Evolutionary conservation across 1,140 invertebrate species (phyloP), one percentile per base, ranked within the genome.

Genomic region (Macrobrachium rosenbergii): DNA sequence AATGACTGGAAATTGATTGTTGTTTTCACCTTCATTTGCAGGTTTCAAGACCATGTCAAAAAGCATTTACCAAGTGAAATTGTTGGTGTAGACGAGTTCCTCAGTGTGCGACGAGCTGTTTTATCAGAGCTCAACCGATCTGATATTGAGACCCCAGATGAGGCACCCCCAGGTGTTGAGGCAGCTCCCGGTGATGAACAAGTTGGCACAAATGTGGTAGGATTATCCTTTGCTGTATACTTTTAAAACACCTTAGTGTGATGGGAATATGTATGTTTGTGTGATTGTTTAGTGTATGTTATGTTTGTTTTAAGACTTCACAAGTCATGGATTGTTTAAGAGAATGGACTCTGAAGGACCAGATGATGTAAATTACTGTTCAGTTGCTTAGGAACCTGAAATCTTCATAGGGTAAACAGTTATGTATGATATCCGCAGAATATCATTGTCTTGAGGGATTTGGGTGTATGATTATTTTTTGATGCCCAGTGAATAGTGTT

Each of bases 21-120:
- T 62, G 73, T 59, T 59, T 82, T 84, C 88, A 83, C 85, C 87
- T 62, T 67, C 28, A 84, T 80, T 91, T 92, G 77, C 91, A 97
- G 96, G 92, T 98, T 98, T 91, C 96, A 97, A 93, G 96, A 97
- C 91, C 95, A 97, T 91, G 95, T 99, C 21, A 95, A 95, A 89
- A 94, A 95, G 63, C 95, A 98, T 91, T 93, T 95, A 82, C 96
- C 97, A 6, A 94, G 95, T 92, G 96, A 96, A 87, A 95, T 97
- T 82, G 92, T 99, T 73, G 93, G 93, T 64, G 94, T 95, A 7
- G 96, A 96, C 90, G 97, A 98, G 92, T 96, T 98, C 90, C 92
- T 97, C 60, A 94, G 94, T 6, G 91, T 98, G 73, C 94, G 97
- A 6, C 94, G 94, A 64, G 96, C 97, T 91, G 95, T 90, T 0